Evolutionary conservation across 2,113 vertebrate genomes (phyloP).

Genomic region (Catagonus wagneri): DNA sequence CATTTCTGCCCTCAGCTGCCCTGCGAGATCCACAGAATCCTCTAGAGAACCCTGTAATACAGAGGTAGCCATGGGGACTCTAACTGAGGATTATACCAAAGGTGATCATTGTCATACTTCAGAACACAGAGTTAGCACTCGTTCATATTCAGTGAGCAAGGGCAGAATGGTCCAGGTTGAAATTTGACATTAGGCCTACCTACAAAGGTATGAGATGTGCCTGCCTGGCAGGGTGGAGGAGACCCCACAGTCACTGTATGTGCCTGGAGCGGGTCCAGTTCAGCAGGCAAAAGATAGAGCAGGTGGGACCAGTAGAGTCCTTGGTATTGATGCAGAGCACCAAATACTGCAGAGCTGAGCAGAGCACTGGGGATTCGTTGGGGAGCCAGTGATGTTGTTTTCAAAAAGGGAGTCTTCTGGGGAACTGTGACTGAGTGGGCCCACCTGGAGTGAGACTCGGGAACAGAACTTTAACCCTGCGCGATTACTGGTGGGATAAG

Average conservation of each 20-base stretch:
- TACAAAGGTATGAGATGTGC: not conserved
- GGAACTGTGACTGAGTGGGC: not conserved
- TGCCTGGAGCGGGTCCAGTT: not conserved
- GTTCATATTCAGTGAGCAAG: not conserved
- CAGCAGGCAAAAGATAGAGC: not conserved
- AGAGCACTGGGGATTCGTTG: not conserved
- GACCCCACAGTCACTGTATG: not conserved
- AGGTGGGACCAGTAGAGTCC: not conserved
- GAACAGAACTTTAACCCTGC: not conserved
- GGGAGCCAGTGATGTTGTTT: not conserved
- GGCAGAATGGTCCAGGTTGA: not conserved
- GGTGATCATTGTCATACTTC: not conserved
- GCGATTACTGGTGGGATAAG: not conserved
- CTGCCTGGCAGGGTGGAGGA: not conserved
- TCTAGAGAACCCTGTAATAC: not conserved
- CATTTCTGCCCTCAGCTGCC: not conserved
- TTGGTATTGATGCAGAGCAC: not conserved
- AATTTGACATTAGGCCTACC: not conserved
- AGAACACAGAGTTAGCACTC: not conserved
- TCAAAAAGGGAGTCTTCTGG: not conserved
- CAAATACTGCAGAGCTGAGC: not conserved
- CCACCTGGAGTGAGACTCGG: not conserved
- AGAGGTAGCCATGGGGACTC: not conserved
- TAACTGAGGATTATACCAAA: not conserved
- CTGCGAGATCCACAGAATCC: not conserved